Evolutionary conservation across 2,888 invertebrate species (phyloP).

Genomic region (Charanyca ferruginea): DNA sequence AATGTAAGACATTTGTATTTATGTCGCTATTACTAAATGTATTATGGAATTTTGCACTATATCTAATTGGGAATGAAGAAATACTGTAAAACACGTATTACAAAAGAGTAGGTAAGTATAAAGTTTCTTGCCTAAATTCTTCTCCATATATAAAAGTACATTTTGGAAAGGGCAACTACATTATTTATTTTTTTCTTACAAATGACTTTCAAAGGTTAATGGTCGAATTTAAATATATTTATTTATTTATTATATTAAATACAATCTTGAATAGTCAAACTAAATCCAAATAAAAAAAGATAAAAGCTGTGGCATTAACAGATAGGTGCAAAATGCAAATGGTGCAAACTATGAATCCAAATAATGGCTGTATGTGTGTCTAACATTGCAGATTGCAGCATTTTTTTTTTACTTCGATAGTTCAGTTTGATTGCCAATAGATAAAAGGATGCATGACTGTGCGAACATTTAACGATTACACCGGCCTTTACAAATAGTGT

Average conservation of each 20-base stretch:
- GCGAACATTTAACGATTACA: constrained; percentile 49
- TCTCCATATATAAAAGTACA: too few relatives aligned
- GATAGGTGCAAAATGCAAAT: constrained; percentile 16
- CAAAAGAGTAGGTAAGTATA: too few relatives aligned
- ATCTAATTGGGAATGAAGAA: background rate
- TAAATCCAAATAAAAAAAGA: background rate
- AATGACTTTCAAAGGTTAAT: too few relatives aligned
- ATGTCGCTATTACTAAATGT: background rate
- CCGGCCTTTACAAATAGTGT: constrained; percentile 34
- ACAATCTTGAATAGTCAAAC: background rate
- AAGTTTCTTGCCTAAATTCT: too few relatives aligned
- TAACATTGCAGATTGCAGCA: constrained; percentile 40
- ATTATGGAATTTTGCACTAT: background rate
- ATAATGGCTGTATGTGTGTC: constrained; percentile 25
- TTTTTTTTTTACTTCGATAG: constrained; percentile 31
- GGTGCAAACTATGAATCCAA: constrained; percentile 10
- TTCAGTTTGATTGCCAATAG: constrained; percentile 51
- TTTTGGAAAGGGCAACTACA: too few relatives aligned
- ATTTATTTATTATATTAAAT: too few relatives aligned
- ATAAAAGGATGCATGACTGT: constrained; percentile 46
- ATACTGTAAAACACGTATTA: too few relatives aligned
- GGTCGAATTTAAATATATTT: too few relatives aligned
- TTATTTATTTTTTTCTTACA: too few relatives aligned
- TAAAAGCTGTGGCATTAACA: too few relatives aligned
- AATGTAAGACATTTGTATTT: constrained; percentile 12